Evolutionary conservation across 2,888 invertebrate species (phyloP).

Genomic region (Pegoplata infirma): DNA sequence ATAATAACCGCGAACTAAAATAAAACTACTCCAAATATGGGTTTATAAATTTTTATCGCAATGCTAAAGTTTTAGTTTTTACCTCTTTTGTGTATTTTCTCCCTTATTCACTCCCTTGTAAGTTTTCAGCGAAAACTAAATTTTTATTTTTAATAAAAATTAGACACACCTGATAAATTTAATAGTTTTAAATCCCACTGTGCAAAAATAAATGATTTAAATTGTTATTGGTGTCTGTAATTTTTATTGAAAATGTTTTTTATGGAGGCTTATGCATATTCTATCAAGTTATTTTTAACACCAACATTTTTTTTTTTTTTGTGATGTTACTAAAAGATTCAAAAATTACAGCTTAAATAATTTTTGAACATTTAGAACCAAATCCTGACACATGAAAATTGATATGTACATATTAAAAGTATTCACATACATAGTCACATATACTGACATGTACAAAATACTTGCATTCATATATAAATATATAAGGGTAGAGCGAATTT

Average conservation of each 20-base stretch:
- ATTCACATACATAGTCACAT: background rate
- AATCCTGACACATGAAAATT: conserved; percentile 38
- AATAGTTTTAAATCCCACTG: too few species aligned
- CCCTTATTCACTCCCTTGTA: too few species aligned
- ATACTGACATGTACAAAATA: background rate
- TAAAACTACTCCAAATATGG: too few species aligned
- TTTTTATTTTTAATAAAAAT: too few species aligned
- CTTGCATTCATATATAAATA: background rate
- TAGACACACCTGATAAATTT: too few species aligned
- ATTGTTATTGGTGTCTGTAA: background rate
- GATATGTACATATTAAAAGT: conserved; percentile 13
- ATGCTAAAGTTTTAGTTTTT: too few species aligned
- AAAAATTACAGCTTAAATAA: conserved; percentile 1
- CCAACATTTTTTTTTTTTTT: background rate
- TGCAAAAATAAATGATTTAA: too few species aligned
- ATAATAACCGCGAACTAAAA: too few species aligned
- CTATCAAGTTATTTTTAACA: background rate
- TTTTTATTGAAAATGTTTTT: background rate
- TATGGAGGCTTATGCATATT: background rate
- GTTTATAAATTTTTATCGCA: too few species aligned
- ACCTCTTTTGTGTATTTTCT: too few species aligned
- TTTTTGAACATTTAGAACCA: conserved; percentile 13
- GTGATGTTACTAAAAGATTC: background rate
- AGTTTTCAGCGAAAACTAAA: too few species aligned
- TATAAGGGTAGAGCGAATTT: too few species aligned